Evolutionary conservation across 2,888 invertebrate genomes (phyloP).

Genomic region (Himalopsyche japonica): DNA sequence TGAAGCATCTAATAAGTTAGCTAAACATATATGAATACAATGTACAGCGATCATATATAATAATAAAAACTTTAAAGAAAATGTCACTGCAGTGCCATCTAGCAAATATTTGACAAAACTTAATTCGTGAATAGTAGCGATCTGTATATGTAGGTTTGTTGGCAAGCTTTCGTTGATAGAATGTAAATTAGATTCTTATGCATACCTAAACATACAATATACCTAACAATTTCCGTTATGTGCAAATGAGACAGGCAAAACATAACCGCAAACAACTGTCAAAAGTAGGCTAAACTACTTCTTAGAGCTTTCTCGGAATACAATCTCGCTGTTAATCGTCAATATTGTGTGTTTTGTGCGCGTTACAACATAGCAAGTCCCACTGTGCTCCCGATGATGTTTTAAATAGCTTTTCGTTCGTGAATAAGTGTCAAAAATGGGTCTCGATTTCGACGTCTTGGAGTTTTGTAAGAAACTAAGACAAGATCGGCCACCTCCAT

Average conservation of each 20-base stretch:
- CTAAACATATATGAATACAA: no score
- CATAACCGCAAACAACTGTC: conserved; percentile 33
- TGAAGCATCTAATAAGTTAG: no score
- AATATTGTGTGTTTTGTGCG: not conserved
- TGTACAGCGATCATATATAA: no score
- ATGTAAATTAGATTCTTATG: not conserved
- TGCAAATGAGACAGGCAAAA: conserved; percentile 27
- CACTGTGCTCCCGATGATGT: not conserved
- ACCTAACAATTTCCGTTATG: conserved; percentile 20
- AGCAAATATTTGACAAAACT: not conserved
- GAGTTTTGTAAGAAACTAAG: conserved; percentile 83
- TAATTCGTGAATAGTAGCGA: not conserved
- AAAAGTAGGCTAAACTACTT: conserved; percentile 31
- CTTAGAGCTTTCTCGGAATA: conserved; percentile 21
- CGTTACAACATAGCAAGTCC: not conserved
- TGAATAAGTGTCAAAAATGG: conserved; percentile 57
- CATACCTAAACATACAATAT: not conserved
- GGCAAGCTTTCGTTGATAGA: not conserved
- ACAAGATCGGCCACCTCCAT: conserved; percentile 80
- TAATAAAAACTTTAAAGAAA: no score
- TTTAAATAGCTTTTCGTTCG: not conserved
- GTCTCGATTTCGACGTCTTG: conserved; percentile 82
- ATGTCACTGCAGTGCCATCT: not conserved
- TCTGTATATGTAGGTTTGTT: not conserved
- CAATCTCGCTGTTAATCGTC: not conserved